phyloP scores from a whole-genome alignment of 1,140 invertebrate genomes.

The Pectinophora gossypiella region DNA sequence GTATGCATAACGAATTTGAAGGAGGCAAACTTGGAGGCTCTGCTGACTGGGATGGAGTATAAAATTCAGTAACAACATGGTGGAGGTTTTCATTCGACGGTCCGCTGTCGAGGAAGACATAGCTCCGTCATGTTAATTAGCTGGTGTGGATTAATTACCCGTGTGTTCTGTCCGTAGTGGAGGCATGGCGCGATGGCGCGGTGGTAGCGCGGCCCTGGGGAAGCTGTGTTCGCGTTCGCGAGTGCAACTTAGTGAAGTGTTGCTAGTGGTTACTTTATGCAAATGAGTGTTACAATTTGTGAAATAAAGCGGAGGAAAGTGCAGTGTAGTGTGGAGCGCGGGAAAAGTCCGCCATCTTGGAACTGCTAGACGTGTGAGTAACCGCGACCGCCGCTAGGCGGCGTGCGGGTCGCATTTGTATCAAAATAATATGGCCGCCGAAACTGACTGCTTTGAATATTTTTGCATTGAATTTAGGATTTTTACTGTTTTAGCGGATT shows the following conservation, averaged over 20 bases:
- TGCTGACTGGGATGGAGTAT: constrained; percentile 74
- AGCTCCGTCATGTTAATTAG: constrained; percentile 64
- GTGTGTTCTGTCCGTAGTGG: not conserved
- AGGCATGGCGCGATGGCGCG: not conserved
- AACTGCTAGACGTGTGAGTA: constrained; percentile 40
- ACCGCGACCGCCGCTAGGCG: constrained; percentile 45
- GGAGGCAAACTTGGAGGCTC: constrained; percentile 75
- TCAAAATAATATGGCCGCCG: constrained; percentile 52
- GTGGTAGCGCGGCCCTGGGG: not conserved
- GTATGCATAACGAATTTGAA: constrained; percentile 78
- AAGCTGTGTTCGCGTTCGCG: not conserved
- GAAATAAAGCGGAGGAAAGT: constrained; percentile 17
- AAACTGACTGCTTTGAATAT: constrained; percentile 54
- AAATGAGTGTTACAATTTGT: constrained; percentile 34
- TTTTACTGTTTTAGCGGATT: constrained; percentile 8
- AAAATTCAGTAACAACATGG: constrained; percentile 76
- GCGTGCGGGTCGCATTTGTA: constrained; percentile 52
- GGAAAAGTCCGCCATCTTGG: constrained; percentile 45
- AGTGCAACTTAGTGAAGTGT: constrained; percentile 14
- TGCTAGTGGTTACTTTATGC: constrained; percentile 24
- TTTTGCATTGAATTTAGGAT: constrained; percentile 50
- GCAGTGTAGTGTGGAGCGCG: constrained; percentile 16
- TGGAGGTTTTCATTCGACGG: constrained; percentile 70
- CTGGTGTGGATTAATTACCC: constrained; percentile 22
- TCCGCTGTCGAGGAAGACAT: constrained; percentile 65